Evolutionary conservation across 2,113 vertebrate species (phyloP).

Genomic region (Phrynocephalus versicolor): DNA sequence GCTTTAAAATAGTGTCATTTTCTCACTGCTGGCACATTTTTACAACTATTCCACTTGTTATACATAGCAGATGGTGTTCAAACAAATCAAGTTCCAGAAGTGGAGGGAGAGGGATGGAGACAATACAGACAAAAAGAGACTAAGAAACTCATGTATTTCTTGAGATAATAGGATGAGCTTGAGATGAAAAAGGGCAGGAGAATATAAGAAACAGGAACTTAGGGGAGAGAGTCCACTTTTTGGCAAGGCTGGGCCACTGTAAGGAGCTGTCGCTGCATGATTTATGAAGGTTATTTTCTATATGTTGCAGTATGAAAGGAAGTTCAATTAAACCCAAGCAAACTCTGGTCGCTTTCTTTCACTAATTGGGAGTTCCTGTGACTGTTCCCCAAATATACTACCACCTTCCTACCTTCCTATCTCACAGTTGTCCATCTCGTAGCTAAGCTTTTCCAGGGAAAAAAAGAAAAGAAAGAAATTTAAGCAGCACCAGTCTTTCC

Average conservation of each 20-base stretch:
- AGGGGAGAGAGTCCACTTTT: slow-evolving; percentile 79
- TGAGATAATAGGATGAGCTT: slow-evolving; percentile 87
- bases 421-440: not conserved
- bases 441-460: slow-evolving; percentile 42
- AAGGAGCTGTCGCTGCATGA: slow-evolving; percentile 70
- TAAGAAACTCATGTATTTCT: slow-evolving; percentile 85
- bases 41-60: slow-evolving; percentile 78
- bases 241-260: slow-evolving; percentile 76
- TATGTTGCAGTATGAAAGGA: slow-evolving; percentile 72
- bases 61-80: slow-evolving; percentile 88
- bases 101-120: slow-evolving; percentile 47
- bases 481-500: slow-evolving; percentile 58
- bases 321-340: slow-evolving; percentile 53
- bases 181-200: slow-evolving; percentile 87
- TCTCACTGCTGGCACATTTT: slow-evolving; percentile 71
- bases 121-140: slow-evolving; percentile 68
- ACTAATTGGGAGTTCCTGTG: slow-evolving; percentile 30
- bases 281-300: slow-evolving; percentile 73
- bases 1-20: slow-evolving; percentile 66
- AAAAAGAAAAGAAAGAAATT: slow-evolving; percentile 52
- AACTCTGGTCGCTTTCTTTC: slow-evolving; percentile 22
- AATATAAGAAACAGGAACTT: slow-evolving; percentile 74
- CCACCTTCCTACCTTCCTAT: not conserved
- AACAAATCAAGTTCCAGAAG: slow-evolving; percentile 80
- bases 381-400: slow-evolving; percentile 3